Evolutionary conservation across 2,888 invertebrate genomes (phyloP).

Genomic region (Chrysolina oricalcia): DNA sequence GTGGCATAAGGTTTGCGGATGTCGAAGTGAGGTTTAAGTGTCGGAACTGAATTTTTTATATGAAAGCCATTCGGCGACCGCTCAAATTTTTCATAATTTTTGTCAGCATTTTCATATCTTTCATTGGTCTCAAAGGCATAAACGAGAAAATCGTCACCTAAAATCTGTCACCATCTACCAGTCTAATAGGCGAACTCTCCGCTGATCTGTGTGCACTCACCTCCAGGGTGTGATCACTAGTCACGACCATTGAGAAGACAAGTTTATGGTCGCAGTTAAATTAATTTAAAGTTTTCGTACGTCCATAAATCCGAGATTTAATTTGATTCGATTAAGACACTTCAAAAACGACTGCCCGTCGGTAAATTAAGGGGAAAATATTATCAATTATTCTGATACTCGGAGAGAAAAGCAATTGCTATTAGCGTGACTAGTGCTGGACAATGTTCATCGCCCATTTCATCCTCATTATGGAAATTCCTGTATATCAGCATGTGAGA

Average conservation of each 20-base stretch:
- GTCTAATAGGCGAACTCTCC: background rate
- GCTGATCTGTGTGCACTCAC: background rate
- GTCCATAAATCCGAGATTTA: slow-evolving; percentile 53
- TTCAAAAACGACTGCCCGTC: slow-evolving; percentile 49
- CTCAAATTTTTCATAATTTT: too few relatives aligned
- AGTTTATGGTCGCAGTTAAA: slow-evolving; percentile 35
- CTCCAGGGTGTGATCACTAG: background rate
- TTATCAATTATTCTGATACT: slow-evolving; percentile 56
- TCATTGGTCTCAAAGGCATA: too few relatives aligned
- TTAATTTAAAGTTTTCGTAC: slow-evolving; percentile 39
- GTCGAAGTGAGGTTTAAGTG: too few relatives aligned
- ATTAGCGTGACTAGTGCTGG: slow-evolving; percentile 57
- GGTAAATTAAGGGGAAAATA: slow-evolving; percentile 55
- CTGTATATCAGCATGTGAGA: slow-evolving; percentile 48
- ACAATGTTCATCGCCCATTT: slow-evolving; percentile 54
- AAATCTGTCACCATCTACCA: too few relatives aligned
- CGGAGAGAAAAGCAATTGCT: slow-evolving; percentile 48
- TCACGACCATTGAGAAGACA: slow-evolving; percentile 18
- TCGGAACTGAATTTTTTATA: too few relatives aligned
- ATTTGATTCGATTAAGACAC: slow-evolving; percentile 56
- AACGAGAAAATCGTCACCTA: too few relatives aligned
- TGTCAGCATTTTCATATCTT: too few relatives aligned
- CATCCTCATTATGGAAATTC: slow-evolving; percentile 56
- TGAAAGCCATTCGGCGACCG: too few relatives aligned
- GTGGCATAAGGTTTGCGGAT: too few relatives aligned